Conservation (phyloP, 2,113 vertebrate species). For the Panurus biarmicus region DNA sequence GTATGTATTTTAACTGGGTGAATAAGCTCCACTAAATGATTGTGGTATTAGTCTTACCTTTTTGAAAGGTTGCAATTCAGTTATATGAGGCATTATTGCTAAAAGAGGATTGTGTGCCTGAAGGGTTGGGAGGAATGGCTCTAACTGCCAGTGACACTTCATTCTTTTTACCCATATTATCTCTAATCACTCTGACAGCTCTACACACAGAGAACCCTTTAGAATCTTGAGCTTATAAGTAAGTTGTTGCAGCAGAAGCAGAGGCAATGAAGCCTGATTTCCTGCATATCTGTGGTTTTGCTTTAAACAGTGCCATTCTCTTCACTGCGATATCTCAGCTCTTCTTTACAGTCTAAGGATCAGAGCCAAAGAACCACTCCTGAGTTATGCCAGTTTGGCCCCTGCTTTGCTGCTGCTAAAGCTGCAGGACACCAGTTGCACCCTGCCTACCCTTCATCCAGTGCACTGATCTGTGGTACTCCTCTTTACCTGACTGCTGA, state of each 20-base stretch:
- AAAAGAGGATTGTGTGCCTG: neutral
- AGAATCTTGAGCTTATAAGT: neutral
- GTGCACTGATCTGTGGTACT: neutral
- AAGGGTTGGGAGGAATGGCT: neutral
- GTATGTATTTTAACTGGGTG: neutral
- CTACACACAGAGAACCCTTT: neutral
- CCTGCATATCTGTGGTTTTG: neutral
- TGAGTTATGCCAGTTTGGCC: accelerated
- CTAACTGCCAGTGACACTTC: neutral
- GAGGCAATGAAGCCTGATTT: neutral
- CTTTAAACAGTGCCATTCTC: neutral
- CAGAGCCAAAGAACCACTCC: neutral
- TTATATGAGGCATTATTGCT: neutral
- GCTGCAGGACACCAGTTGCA: neutral
- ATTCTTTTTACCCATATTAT: neutral
- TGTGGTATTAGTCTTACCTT: neutral
- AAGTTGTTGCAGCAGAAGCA: neutral
- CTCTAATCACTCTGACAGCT: neutral
- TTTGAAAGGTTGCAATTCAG: neutral
- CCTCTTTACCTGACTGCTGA: neutral
- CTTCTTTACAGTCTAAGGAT: neutral
- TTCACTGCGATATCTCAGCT: neutral
- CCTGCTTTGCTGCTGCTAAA: neutral
- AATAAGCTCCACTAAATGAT: neutral
- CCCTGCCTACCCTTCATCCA: neutral